Base-by-base conservation (phyloP, 2,888 invertebrate species). In the Standfussiana lucernea region DNA sequence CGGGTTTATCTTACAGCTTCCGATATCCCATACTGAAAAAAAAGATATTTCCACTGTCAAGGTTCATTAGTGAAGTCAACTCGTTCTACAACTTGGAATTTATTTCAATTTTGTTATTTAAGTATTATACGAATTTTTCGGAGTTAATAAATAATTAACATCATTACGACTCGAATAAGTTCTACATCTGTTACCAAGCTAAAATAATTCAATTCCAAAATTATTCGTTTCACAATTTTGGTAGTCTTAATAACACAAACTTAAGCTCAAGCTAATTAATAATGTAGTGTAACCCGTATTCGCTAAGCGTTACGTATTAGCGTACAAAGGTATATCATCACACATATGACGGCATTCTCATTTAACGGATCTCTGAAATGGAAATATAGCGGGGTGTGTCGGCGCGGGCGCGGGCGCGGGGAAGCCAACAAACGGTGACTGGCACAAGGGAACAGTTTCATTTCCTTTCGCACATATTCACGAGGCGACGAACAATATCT, bases 401-500 rank as follows among this genome's bases (percentile, higher is more conserved):
- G 83, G 86, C 86, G 84, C 80, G 69, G 85, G n/a, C n/a, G n/a
- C n/a, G 80, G 68, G 86, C 86, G 84, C 80, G 69, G 85, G 87
- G 89, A 88, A 89, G 86, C 88, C 91, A 92, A 92, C 93, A 92
- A 93, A 93, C 92, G 90, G 89, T 90, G 91, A 91, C 92, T 89
- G 91, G 91, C 92, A 91, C 92, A 80, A 82, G 93, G 91, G 93
- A 92, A 93, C 93, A 93, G 93, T 95, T 95, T 95, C 94, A 95
- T 95, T 96, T 95, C 95, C 95, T 94, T 92, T 94, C 93, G 93
- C 95, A 95, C 95, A 95, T 95, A 95, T 95, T 95, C 95, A 94
- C 93, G 93, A 91, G 90, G 93, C 93, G 91, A 92, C 92, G 94
- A 95, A 95, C 95, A 95, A 95, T 95, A 95, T 94, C 94, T 94